These are phyloP conservation scores for Leuciscus waleckii DNA, from an alignment of 2,797 vertebrate species.

Conservation along the genomic window DNA sequence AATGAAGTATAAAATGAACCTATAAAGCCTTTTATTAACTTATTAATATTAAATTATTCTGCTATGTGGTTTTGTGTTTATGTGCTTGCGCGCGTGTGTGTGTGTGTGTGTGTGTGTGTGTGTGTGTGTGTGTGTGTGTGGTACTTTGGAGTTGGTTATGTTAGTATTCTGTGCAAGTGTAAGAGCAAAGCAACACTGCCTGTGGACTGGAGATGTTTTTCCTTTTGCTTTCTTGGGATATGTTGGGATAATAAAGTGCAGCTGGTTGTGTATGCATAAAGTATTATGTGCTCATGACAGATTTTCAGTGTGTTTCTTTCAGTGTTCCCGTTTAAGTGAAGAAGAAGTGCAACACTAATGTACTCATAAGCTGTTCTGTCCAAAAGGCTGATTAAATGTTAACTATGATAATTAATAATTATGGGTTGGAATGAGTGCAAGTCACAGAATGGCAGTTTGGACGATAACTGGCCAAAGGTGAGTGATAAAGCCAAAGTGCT, in stretches of 20 bases:
- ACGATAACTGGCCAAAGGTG: not conserved
- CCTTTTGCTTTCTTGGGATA: slow-evolving; percentile 59
- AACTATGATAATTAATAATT: not conserved
- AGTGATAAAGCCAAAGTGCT: slow-evolving; percentile 7
- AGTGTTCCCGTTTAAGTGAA: slow-evolving; percentile 8
- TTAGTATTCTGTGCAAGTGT: slow-evolving; percentile 42
- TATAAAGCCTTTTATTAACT: slow-evolving; percentile 16
- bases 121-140: slow-evolving; percentile 41
- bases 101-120: slow-evolving; percentile 26
- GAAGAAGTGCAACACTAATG: not conserved
- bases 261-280: slow-evolving; percentile 22
- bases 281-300: slow-evolving; percentile 16
- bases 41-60: slow-evolving; percentile 26
- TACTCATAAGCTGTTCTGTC: not conserved
- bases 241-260: slow-evolving; percentile 68
- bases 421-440: slow-evolving; percentile 15
- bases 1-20: not conserved
- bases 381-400: slow-evolving; percentile 32
- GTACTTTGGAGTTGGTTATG: slow-evolving; percentile 36
- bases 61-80: slow-evolving; percentile 50
- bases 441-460: not conserved
- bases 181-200: slow-evolving; percentile 63
- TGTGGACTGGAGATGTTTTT: slow-evolving; percentile 62
- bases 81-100: slow-evolving; percentile 32
- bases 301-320: slow-evolving; percentile 21